phyloP scores from a whole-genome alignment of 92 coral and sea anemone genomes.

The Nematostella vectensis region DNA sequence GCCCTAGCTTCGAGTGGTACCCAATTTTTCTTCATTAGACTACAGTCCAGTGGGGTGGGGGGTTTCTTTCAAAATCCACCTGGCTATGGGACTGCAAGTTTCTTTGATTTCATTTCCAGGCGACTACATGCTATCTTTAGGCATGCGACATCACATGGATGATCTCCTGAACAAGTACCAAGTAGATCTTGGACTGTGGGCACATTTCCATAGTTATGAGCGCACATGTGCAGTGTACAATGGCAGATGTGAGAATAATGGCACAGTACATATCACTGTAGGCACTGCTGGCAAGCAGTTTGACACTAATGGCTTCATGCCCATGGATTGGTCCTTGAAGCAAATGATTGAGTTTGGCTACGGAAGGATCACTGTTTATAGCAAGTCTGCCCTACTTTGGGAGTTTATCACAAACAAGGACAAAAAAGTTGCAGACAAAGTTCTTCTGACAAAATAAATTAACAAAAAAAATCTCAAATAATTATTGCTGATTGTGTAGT shows the following conservation, averaged over 20 bases:
- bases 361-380: slow-evolving; percentile 71
- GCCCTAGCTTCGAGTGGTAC: no score
- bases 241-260: slow-evolving; percentile 51
- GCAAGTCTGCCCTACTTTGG: slow-evolving; percentile 69
- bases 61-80: no score
- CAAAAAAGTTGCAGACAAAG: slow-evolving; percentile 55
- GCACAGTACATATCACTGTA: slow-evolving; percentile 78
- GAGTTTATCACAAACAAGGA: slow-evolving; percentile 77
- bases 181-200: slow-evolving; percentile 92
- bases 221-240: slow-evolving; percentile 74
- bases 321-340: slow-evolving; percentile 76
- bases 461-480: no score
- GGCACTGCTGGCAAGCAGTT: slow-evolving; percentile 81
- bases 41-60: no score
- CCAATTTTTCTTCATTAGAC: no score
- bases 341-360: slow-evolving; percentile 76
- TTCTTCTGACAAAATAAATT: slow-evolving; percentile 45
- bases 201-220: slow-evolving; percentile 97
- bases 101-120: slow-evolving; percentile 46
- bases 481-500: no score
- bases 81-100: no score
- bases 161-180: slow-evolving; percentile 61
- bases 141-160: slow-evolving; percentile 69
- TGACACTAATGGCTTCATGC: slow-evolving; percentile 49
- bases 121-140: slow-evolving; percentile 67